phyloP scores from a whole-genome alignment of 1,140 invertebrate genomes.

The Schlechtendalia chinensis region DNA sequence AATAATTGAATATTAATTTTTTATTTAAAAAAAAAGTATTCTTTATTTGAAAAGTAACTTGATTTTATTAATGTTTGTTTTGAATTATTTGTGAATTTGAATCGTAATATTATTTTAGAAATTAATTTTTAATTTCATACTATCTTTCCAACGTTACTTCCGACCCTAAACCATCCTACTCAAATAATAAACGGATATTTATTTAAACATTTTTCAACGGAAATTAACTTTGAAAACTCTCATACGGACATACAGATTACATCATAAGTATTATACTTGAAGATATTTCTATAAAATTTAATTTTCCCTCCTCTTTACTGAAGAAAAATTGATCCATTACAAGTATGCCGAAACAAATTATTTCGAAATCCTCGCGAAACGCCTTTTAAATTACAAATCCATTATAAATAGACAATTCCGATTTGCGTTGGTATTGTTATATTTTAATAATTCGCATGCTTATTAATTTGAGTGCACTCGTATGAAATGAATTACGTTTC shows the following conservation, averaged over 20 bases:
- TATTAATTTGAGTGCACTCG: too few relatives aligned
- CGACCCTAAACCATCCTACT: not conserved
- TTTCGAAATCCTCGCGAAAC: not conserved
- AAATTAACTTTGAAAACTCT: conserved; percentile 19
- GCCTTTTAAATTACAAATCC: not conserved
- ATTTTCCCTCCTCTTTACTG: not conserved
- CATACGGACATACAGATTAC: not conserved
- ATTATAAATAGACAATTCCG: not conserved
- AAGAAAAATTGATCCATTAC: not conserved
- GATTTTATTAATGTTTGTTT: too few relatives aligned
- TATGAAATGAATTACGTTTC: not conserved
- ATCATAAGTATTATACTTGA: not conserved
- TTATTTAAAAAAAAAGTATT: too few relatives aligned
- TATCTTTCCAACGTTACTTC: not conserved
- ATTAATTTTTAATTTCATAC: not conserved
- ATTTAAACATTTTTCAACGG: conserved; percentile 2
- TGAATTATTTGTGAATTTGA: not conserved
- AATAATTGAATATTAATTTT: too few relatives aligned
- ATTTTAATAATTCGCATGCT: too few relatives aligned
- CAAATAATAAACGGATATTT: not conserved
- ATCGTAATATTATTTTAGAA: not conserved
- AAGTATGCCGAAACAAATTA: not conserved
- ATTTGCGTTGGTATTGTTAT: not conserved
- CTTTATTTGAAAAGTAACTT: too few relatives aligned
- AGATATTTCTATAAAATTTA: not conserved